Conservation (phyloP, 2,888 invertebrate species). For the Dasypogon diadema region DNA sequence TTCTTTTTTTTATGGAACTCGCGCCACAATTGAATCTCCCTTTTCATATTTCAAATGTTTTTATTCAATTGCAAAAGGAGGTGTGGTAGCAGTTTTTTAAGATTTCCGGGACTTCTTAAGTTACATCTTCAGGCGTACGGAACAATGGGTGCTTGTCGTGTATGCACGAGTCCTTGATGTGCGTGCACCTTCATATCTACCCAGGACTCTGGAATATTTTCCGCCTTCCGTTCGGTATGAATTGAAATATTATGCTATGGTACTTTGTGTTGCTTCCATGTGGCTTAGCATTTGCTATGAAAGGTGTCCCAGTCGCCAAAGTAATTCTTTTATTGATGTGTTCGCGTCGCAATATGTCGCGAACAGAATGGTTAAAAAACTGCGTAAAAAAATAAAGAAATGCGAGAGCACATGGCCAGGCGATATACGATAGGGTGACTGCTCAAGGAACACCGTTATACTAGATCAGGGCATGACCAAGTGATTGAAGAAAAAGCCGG, state of each 20-base stretch:
- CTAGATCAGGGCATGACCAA: no score
- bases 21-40: constrained; percentile 41
- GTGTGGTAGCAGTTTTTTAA: constrained; percentile 60
- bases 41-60: constrained; percentile 13
- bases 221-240: constrained; percentile 55
- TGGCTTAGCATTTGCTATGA: not conserved
- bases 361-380: not conserved
- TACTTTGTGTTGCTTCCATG: constrained; percentile 7
- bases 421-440: not conserved
- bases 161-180: constrained; percentile 26
- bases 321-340: not conserved
- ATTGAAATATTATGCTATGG: constrained; percentile 54
- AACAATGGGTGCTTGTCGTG: constrained; percentile 39
- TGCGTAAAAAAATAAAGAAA: not conserved
- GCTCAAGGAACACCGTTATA: not conserved
- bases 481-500: no score
- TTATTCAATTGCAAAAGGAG: constrained; percentile 55
- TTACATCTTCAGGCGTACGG: constrained; percentile 56
- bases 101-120: constrained; percentile 60
- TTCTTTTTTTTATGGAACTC: not conserved
- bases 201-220: constrained; percentile 49
- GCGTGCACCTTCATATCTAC: constrained; percentile 40
- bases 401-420: not conserved
- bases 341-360: constrained; percentile 3
- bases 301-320: constrained; percentile 37